These are phyloP conservation scores for Melolontha melolontha DNA, from an alignment of 2,888 invertebrate species.

Conservation along the genomic window DNA sequence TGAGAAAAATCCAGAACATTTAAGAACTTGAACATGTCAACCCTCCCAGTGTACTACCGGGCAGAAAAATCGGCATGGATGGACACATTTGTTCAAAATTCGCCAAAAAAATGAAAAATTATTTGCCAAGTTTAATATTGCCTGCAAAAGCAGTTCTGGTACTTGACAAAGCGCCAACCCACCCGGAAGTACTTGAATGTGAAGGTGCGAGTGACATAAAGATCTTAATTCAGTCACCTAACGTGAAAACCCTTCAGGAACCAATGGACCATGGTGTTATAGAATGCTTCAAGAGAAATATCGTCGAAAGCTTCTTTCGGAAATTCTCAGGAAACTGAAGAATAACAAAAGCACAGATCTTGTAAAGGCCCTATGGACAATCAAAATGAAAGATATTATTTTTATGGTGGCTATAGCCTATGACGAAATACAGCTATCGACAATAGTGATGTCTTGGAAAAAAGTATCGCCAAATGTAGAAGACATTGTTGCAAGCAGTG, in stretches of 20 bases:
- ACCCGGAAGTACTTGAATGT: slow-evolving; percentile 22
- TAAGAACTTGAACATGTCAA: slow-evolving; percentile 44
- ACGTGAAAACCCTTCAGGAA: slow-evolving; percentile 11
- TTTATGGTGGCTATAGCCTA: slow-evolving; percentile 29
- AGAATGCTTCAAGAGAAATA: slow-evolving; percentile 31
- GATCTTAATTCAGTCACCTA: slow-evolving; percentile 25
- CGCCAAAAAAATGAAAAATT: slow-evolving; percentile 18
- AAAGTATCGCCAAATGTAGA: background rate
- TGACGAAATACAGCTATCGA: slow-evolving; percentile 17
- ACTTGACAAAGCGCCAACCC: slow-evolving; percentile 36
- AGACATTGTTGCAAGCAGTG: background rate
- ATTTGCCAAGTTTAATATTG: slow-evolving; percentile 14
- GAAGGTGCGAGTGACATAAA: slow-evolving; percentile 7
- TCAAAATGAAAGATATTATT: slow-evolving; percentile 30
- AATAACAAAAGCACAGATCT: too few species aligned
- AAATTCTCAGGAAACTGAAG: too few species aligned
- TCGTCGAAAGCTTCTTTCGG: too few species aligned
- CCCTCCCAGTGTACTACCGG: too few species aligned
- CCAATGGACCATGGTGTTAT: slow-evolving; percentile 34
- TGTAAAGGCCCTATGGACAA: slow-evolving; percentile 5
- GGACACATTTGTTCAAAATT: slow-evolving; percentile 40
- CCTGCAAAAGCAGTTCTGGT: slow-evolving; percentile 35
- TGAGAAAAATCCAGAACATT: slow-evolving; percentile 46
- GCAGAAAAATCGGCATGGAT: too few species aligned
- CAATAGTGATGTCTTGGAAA: slow-evolving; percentile 13